These are phyloP conservation scores for Ceratina calcarata DNA, from an alignment of 1,140 invertebrate species.

Conservation along the genomic window DNA sequence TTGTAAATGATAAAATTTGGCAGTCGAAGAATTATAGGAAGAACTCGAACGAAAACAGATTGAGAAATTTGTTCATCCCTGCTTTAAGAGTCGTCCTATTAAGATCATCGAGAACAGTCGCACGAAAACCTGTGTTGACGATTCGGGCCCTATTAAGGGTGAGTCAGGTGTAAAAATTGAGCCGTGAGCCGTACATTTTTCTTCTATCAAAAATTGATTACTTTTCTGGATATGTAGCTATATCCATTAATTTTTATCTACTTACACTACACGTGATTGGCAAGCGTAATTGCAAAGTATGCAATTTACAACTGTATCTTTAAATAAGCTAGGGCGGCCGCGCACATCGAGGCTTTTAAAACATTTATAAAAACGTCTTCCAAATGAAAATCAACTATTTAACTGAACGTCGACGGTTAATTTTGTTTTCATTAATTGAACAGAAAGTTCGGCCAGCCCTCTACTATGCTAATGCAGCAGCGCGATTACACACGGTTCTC, in stretches of 20 bases:
- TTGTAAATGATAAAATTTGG: conserved; percentile 1
- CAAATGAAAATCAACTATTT: too few species aligned
- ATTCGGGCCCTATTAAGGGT: too few species aligned
- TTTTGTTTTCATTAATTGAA: background rate
- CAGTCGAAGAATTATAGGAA: conserved; percentile 5
- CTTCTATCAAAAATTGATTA: conserved; percentile 66
- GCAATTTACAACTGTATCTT: conserved; percentile 54
- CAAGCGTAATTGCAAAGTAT: conserved; percentile 71
- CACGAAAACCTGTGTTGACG: too few species aligned
- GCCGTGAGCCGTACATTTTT: conserved; percentile 22
- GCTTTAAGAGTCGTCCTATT: conserved; percentile 8
- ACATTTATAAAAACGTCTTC: background rate
- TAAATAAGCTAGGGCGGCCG: conserved; percentile 44
- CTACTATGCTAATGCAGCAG: conserved; percentile 50
- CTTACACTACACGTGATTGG: conserved; percentile 24
- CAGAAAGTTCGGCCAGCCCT: conserved; percentile 28
- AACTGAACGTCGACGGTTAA: background rate
- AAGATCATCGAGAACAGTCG: too few species aligned
- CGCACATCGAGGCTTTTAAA: background rate
- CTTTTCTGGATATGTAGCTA: conserved; percentile 41
- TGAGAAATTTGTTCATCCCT: conserved; percentile 31
- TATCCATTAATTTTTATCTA: conserved; percentile 15
- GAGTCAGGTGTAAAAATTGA: conserved; percentile 56
- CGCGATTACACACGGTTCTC: conserved; percentile 42
- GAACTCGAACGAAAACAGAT: too few species aligned